These are phyloP conservation scores for Acanthopleura granulata DNA, from an alignment of 2,888 invertebrate genomes.

Conservation along the genomic window DNA sequence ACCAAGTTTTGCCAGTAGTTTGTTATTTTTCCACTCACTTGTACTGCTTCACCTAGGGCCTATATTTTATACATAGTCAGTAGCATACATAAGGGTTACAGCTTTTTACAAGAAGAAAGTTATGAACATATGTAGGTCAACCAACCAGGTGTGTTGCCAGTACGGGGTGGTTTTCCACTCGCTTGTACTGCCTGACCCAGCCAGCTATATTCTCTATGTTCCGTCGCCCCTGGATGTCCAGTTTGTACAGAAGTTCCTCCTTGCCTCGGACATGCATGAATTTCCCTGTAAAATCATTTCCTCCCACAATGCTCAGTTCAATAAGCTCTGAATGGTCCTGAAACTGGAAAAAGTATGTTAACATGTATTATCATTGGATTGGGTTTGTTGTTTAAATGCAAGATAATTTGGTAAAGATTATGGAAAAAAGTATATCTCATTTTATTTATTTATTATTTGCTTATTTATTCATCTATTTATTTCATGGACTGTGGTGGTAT, in stretches of 20 bases:
- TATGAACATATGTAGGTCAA: not conserved
- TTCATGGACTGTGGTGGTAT: too few relatives aligned
- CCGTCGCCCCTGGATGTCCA: constrained; percentile 43
- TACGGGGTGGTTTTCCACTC: constrained; percentile 51
- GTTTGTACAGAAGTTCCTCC: constrained; percentile 25
- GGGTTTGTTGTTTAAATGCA: too few relatives aligned
- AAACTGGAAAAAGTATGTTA: constrained; percentile 35
- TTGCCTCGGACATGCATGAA: constrained; percentile 36
- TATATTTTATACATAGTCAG: too few relatives aligned
- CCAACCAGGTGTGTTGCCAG: constrained; percentile 52
- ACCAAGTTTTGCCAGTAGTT: too few relatives aligned
- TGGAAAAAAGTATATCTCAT: too few relatives aligned
- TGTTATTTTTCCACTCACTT: too few relatives aligned
- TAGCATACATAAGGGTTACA: too few relatives aligned
- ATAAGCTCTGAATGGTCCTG: constrained; percentile 42
- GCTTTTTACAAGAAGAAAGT: not conserved
- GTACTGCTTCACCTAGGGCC: too few relatives aligned
- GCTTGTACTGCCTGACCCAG: constrained; percentile 50
- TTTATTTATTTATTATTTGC: too few relatives aligned
- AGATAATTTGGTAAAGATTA: too few relatives aligned
- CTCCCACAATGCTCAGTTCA: constrained; percentile 60
- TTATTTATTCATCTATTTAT: too few relatives aligned
- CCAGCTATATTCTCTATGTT: constrained; percentile 44
- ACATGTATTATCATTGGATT: not conserved
- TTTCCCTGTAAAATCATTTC: constrained; percentile 62